Conservation (phyloP, 2,113 vertebrate species). For the Gasterosteus aculeatus region DNA sequence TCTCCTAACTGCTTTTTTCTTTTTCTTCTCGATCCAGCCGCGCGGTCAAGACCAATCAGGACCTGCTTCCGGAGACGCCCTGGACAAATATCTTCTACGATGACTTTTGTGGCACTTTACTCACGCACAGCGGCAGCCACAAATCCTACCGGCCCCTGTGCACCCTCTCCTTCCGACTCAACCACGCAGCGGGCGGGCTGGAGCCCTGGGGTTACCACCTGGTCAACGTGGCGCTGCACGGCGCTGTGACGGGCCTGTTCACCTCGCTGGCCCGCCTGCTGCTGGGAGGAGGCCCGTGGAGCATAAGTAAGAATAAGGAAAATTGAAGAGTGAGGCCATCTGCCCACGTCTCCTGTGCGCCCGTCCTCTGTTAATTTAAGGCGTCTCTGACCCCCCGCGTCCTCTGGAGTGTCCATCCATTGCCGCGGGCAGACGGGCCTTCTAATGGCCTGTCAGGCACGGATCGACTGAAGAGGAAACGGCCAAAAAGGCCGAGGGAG, state of each 20-base stretch:
- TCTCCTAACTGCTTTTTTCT: conserved; percentile 2
- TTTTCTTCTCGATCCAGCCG: conserved; percentile 83
- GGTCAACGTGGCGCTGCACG: conserved; percentile 91
- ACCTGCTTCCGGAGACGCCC: conserved; percentile 95
- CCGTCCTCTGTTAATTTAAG: conserved; percentile 56
- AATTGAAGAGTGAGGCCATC: no score
- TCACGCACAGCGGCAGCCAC: conserved; percentile 98
- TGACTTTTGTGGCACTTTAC: conserved; percentile 98
- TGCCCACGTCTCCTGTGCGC: no score
- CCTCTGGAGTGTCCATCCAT: conserved; percentile 63
- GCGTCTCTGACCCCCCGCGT: conserved; percentile 56
- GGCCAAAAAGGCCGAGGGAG: conserved; percentile 57
- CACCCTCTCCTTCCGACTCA: conserved; percentile 96
- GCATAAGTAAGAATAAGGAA: conserved; percentile 21
- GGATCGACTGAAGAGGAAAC: conserved; percentile 52
- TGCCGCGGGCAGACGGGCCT: conserved; percentile 51
- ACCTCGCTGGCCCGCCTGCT: conserved; percentile 90
- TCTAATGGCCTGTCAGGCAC: conserved; percentile 65
- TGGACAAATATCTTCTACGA: conserved; percentile 98
- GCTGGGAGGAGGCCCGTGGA: conserved; percentile 92
- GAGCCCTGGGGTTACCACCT: conserved; percentile 97
- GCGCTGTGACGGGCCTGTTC: conserved; percentile 90
- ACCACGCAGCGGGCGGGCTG: conserved; percentile 90
- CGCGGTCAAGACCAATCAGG: conserved; percentile 99
- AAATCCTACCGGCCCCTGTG: conserved; percentile 98